These are phyloP conservation scores for Steatocranus sp. DNA, from an alignment of 2,797 vertebrate species.

Conservation along the genomic window DNA sequence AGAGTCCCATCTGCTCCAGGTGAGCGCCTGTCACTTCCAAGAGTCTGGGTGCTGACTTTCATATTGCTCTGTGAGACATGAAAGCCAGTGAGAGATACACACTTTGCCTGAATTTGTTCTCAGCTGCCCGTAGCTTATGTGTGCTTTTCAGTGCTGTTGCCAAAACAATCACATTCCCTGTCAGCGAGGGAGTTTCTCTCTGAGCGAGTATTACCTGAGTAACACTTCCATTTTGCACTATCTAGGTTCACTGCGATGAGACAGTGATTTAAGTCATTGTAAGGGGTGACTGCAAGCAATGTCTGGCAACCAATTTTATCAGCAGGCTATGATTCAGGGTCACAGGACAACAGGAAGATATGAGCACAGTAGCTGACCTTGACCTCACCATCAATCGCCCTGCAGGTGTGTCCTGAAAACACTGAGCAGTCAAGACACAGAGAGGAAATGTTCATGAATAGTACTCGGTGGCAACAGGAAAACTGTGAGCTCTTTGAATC, in stretches of 20 bases:
- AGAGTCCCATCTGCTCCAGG: slow-evolving; percentile 17
- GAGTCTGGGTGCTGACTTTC: neutral
- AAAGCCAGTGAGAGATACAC: neutral
- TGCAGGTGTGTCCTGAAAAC: slow-evolving; percentile 73
- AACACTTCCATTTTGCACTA: neutral
- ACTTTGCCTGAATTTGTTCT: slow-evolving; percentile 3
- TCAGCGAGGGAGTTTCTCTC: slow-evolving; percentile 30
- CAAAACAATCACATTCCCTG: slow-evolving; percentile 69
- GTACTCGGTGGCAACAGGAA: slow-evolving; percentile 57
- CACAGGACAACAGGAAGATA: slow-evolving; percentile 7
- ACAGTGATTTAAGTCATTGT: neutral
- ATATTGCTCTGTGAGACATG: slow-evolving; percentile 1
- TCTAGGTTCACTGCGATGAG: neutral
- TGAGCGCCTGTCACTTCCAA: slow-evolving; percentile 14
- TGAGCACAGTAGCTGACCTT: slow-evolving; percentile 27
- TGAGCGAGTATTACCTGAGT: slow-evolving; percentile 27
- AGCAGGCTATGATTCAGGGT: slow-evolving; percentile 19
- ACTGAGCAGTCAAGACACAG: slow-evolving; percentile 12
- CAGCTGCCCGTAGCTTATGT: slow-evolving; percentile 9
- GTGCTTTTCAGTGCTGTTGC: slow-evolving; percentile 58
- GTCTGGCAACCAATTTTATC: slow-evolving; percentile 1
- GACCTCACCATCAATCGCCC: slow-evolving; percentile 25
- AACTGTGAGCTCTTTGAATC: slow-evolving; percentile 7
- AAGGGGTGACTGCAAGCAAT: neutral
- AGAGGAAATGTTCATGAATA: slow-evolving; percentile 68